These are phyloP conservation scores for Rhinolophus ferrumequinum DNA, from an alignment of 2,113 vertebrate genomes.

Conservation along the genomic window DNA sequence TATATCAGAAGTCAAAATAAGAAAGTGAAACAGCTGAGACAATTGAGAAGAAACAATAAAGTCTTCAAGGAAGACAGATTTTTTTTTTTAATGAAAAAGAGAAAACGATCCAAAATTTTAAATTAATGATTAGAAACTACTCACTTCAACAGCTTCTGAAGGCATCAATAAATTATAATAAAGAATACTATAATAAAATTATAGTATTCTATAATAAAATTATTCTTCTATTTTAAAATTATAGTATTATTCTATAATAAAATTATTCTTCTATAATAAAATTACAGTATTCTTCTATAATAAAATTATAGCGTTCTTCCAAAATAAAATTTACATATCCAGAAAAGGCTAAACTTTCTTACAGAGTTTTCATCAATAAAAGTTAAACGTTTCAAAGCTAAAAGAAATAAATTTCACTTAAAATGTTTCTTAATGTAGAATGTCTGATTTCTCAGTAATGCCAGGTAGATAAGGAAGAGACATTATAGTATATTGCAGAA, in stretches of 20 bases:
- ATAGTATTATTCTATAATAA: no score
- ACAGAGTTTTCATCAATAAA: background rate
- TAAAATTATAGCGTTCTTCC: background rate
- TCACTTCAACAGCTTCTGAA: background rate
- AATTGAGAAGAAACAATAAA: background rate
- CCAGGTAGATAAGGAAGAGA: background rate
- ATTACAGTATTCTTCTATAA: no score
- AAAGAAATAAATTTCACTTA: background rate
- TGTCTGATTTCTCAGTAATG: background rate
- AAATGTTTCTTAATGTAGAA: background rate
- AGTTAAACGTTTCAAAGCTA: constrained; percentile 11
- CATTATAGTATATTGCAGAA: background rate
- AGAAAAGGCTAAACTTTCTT: background rate
- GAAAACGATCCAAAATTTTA: background rate
- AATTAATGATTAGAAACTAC: background rate
- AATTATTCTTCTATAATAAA: no score
- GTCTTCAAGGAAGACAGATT: background rate
- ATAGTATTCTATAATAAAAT: no score
- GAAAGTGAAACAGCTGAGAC: background rate
- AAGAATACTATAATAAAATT: background rate
- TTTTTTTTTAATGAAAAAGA: background rate
- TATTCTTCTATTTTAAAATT: no score
- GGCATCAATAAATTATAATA: background rate
- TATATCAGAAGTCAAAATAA: constrained; percentile 3
- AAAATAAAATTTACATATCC: constrained; percentile 24